phyloP scores from a whole-genome alignment of 2,113 vertebrate genomes.

The Cheirogaleus medius region DNA sequence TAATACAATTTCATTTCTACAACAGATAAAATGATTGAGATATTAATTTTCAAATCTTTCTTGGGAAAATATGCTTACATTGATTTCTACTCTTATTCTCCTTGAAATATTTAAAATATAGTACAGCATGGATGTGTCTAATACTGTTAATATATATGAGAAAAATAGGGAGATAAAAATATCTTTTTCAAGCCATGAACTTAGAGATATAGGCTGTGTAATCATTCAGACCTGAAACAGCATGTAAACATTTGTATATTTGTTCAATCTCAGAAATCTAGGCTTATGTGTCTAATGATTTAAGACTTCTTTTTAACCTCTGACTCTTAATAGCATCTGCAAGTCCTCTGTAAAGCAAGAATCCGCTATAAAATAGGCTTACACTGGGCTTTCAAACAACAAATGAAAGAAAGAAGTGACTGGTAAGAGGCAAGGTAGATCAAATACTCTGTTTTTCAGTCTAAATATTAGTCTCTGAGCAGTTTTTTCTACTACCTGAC shows the following conservation, averaged over 20 bases:
- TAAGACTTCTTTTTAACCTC: constrained; percentile 58
- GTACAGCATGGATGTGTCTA: background rate
- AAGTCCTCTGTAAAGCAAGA: constrained; percentile 36
- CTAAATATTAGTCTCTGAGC: background rate
- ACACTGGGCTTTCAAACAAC: constrained; percentile 6
- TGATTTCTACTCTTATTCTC: background rate
- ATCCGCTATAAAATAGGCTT: constrained; percentile 37
- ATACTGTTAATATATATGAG: background rate
- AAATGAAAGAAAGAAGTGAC: constrained; percentile 1
- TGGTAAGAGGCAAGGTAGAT: background rate
- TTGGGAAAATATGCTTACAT: background rate
- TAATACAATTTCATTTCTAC: background rate
- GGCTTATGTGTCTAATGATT: constrained; percentile 11
- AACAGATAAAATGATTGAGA: background rate
- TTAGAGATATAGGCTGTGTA: background rate
- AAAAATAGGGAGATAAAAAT: background rate
- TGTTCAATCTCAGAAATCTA: background rate
- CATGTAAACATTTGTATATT: background rate
- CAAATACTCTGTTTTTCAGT: background rate
- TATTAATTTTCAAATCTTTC: background rate
- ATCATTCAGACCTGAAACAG: background rate
- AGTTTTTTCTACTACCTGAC: background rate
- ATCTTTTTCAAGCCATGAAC: background rate
- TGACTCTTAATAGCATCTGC: constrained; percentile 22
- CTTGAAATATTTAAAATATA: background rate